Conservation (phyloP, 2,888 invertebrate species). For the Limnephilus auricula region DNA sequence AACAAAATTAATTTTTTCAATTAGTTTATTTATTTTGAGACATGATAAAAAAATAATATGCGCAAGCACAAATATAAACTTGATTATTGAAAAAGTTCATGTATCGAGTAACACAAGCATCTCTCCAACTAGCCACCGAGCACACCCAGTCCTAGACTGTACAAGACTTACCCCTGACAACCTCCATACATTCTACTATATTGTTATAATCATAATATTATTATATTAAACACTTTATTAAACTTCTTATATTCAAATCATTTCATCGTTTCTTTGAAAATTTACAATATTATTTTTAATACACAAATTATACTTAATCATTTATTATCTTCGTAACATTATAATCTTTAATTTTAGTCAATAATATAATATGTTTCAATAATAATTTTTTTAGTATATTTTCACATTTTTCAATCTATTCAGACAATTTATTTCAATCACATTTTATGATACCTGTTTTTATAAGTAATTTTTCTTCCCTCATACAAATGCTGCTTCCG, state of each 20-base stretch:
- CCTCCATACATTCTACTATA: slow-evolving; percentile 21
- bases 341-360: slow-evolving; percentile 11
- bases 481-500: not conserved
- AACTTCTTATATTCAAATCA: not conserved
- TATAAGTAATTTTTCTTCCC: not conserved
- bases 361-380: slow-evolving; percentile 4
- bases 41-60: slow-evolving; percentile 45
- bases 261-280: not conserved
- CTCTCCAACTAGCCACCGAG: not conserved
- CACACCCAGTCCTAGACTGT: not conserved
- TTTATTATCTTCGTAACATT: not conserved
- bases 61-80: slow-evolving; percentile 35
- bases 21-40: slow-evolving; percentile 48
- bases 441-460: slow-evolving; percentile 1
- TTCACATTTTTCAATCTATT: not conserved
- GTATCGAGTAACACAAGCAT: slow-evolving; percentile 22
- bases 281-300: not conserved
- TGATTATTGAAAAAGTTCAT: slow-evolving; percentile 37
- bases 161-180: slow-evolving; percentile 29
- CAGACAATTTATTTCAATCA: slow-evolving; percentile 16
- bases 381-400: not conserved
- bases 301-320: not conserved
- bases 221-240: not conserved
- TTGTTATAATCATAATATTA: not conserved
- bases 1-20: not conserved